These are phyloP conservation scores for Drosophila erecta DNA, from an alignment of 1,140 invertebrate species.

Conservation along the genomic window DNA sequence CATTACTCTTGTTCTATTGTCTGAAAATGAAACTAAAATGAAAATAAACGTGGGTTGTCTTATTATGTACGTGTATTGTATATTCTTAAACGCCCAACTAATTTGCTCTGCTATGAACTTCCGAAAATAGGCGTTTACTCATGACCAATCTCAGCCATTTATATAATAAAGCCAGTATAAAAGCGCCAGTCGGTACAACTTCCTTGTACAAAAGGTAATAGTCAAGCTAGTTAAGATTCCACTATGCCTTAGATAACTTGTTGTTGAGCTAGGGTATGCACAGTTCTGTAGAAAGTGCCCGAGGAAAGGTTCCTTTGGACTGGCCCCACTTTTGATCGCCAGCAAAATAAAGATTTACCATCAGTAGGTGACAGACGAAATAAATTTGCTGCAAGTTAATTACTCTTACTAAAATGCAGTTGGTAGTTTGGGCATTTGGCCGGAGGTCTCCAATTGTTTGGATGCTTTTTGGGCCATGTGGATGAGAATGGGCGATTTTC, in stretches of 20 bases:
- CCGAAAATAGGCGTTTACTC: no score
- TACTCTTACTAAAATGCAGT: constrained; percentile 1
- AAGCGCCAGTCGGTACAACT: neutral
- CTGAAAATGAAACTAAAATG: no score
- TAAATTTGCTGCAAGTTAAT: constrained; percentile 34
- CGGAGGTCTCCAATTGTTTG: neutral
- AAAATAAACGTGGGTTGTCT: neutral
- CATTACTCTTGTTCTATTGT: constrained; percentile 25
- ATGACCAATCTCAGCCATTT: no score
- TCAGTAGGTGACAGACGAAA: constrained; percentile 34
- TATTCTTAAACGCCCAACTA: no score
- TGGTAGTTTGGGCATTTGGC: neutral
- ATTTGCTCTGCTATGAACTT: no score
- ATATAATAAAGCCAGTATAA: no score
- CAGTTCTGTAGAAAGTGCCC: neutral
- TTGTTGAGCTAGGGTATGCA: neutral
- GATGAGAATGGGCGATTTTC: constrained; percentile 26
- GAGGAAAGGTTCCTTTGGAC: no score
- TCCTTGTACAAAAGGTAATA: neutral
- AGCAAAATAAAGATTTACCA: constrained; percentile 19
- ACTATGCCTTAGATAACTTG: neutral
- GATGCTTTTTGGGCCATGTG: constrained; percentile 26
- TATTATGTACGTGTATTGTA: no score
- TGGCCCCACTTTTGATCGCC: neutral
- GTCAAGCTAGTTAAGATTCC: neutral